Conservation (phyloP, 1,140 invertebrate species). For the Drosophila chauvacae region DNA sequence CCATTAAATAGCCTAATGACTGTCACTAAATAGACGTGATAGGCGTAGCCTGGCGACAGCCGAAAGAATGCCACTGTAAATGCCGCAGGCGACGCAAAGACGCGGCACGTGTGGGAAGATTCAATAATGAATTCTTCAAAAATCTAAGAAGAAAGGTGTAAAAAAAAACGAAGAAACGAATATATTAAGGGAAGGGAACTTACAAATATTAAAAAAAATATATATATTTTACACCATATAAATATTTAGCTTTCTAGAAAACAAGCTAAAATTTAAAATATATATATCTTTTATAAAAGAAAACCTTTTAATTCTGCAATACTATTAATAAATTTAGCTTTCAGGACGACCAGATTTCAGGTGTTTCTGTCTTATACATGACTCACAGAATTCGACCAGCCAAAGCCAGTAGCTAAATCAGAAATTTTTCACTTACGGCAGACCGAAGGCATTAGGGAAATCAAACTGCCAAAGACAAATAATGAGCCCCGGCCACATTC, state of each 20-base stretch:
- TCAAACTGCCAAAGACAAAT: constrained; percentile 26
- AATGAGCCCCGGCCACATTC: constrained; percentile 27
- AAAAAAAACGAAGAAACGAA: background rate
- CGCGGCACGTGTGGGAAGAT: constrained; percentile 40
- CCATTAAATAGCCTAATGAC: constrained; percentile 27
- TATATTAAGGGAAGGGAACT: background rate
- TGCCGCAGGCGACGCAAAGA: constrained; percentile 4
- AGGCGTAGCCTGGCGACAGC: constrained; percentile 20
- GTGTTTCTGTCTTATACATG: too few relatives aligned
- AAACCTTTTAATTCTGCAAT: too few relatives aligned
- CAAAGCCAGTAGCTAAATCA: background rate
- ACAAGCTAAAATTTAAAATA: background rate
- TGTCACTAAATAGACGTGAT: constrained; percentile 35
- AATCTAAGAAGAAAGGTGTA: background rate
- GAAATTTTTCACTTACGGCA: constrained; percentile 7
- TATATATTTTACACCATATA: background rate
- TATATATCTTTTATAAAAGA: background rate
- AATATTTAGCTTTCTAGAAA: too few relatives aligned
- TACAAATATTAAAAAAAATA: too few relatives aligned
- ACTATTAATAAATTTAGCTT: too few relatives aligned
- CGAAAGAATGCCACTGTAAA: constrained; percentile 28
- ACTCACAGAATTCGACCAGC: background rate
- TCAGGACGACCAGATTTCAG: too few relatives aligned
- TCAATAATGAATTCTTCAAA: background rate
- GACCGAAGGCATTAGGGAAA: constrained; percentile 25